phyloP scores from a whole-genome alignment of 1,140 invertebrate genomes.

The Radopholus similis region DNA sequence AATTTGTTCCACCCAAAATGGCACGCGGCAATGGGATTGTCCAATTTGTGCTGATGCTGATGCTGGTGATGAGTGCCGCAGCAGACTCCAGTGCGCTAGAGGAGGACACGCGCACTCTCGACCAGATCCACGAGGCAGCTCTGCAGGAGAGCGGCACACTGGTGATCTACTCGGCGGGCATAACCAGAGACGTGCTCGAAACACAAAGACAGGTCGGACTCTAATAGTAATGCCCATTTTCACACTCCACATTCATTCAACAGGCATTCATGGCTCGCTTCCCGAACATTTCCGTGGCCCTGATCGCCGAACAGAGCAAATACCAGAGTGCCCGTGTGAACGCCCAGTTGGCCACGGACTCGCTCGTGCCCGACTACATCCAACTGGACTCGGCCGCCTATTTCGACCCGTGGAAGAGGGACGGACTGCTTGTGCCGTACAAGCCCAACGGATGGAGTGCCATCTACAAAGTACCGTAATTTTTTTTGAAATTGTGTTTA shows the following conservation, averaged over 20 bases:
- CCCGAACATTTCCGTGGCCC: background rate
- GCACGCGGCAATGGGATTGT: no score
- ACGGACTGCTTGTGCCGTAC: background rate
- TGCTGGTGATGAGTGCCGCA: no score
- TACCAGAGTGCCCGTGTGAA: background rate
- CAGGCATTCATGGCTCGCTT: background rate
- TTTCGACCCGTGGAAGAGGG: background rate
- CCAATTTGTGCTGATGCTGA: no score
- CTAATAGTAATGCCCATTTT: no score
- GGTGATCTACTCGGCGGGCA: background rate
- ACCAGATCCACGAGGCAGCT: no score
- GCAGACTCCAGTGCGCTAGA: no score
- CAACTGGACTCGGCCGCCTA: background rate
- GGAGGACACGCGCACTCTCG: no score
- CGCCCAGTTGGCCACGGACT: background rate
- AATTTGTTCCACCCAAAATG: no score
- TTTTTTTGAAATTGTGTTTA: no score
- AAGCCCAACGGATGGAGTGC: background rate
- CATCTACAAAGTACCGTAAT: no score
- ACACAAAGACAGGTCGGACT: no score
- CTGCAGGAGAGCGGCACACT: background rate
- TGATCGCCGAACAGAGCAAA: background rate
- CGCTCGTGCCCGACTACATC: background rate
- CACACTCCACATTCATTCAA: no score
- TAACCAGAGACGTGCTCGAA: background rate